Conservation (phyloP, 2,797 vertebrate species). For the Buceros bicornis region DNA sequence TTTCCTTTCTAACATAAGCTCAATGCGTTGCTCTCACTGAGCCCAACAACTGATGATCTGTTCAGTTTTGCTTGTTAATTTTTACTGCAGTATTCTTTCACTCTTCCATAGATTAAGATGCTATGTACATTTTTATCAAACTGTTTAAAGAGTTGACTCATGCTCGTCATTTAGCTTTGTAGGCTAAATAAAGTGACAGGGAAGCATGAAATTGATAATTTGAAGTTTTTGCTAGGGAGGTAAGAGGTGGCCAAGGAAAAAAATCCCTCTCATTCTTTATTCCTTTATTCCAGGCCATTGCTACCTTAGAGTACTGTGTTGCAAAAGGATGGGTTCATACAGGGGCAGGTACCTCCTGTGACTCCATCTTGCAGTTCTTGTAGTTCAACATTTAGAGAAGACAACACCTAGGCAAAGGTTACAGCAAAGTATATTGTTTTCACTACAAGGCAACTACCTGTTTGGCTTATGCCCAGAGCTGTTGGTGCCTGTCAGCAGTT, state of each 20-base stretch:
- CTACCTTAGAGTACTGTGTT: not conserved
- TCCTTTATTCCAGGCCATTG: not conserved
- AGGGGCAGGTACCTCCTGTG: not conserved
- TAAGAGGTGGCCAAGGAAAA: rapidly evolving
- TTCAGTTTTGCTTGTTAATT: not conserved
- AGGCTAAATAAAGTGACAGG: not conserved
- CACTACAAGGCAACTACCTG: not conserved
- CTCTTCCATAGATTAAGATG: not conserved
- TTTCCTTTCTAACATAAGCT: not conserved
- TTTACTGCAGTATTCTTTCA: not conserved
- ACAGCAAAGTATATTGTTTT: not conserved
- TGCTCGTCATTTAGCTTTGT: not conserved
- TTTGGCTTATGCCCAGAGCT: not conserved
- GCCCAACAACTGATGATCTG: not conserved
- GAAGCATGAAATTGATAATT: not conserved
- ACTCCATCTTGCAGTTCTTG: not conserved
- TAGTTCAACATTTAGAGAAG: not conserved
- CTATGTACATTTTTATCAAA: not conserved
- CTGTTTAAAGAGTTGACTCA: not conserved
- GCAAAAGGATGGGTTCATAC: not conserved
- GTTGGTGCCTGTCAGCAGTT: not conserved
- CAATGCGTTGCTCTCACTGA: not conserved
- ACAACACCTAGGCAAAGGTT: not conserved
- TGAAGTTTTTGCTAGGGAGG: not conserved
- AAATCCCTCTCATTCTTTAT: not conserved